Conservation (phyloP, 2,888 invertebrate species). For the Ypsolopha sequella region DNA sequence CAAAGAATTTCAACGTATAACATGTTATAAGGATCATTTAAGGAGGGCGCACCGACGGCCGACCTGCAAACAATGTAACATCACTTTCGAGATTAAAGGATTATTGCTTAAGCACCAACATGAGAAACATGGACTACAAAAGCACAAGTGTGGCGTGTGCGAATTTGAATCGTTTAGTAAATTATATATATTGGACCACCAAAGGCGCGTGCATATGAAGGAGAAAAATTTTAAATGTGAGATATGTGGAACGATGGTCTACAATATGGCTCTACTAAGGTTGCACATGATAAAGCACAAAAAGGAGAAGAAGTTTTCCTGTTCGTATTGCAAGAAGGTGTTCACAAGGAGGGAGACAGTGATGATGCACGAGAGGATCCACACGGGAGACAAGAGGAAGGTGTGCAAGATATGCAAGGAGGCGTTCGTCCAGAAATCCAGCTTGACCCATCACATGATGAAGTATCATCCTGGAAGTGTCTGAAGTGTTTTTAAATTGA, state of each 20-base stretch:
- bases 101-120: not conserved
- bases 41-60: not conserved
- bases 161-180: conserved; percentile 8
- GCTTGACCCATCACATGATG: conserved; percentile 7
- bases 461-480: conserved; percentile 1
- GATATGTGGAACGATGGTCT: not conserved
- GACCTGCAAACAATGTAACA: not conserved
- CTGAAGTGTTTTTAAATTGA: no score
- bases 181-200: not conserved
- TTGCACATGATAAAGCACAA: conserved; percentile 17
- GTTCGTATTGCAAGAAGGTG: conserved; percentile 25
- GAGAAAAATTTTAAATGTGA: conserved; percentile 4
- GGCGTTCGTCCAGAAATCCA: conserved; percentile 23
- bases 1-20: not conserved
- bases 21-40: not conserved
- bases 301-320: conserved; percentile 18
- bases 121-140: conserved; percentile 10
- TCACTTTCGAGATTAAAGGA: not conserved
- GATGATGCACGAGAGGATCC: conserved; percentile 20
- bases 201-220: not conserved
- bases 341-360: conserved; percentile 14
- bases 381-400: conserved; percentile 46
- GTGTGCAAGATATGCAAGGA: conserved; percentile 45
- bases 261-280: not conserved
- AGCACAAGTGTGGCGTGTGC: conserved; percentile 15